phyloP scores from a whole-genome alignment of 2,113 vertebrate genomes.

The Catharus bicknelli region DNA sequence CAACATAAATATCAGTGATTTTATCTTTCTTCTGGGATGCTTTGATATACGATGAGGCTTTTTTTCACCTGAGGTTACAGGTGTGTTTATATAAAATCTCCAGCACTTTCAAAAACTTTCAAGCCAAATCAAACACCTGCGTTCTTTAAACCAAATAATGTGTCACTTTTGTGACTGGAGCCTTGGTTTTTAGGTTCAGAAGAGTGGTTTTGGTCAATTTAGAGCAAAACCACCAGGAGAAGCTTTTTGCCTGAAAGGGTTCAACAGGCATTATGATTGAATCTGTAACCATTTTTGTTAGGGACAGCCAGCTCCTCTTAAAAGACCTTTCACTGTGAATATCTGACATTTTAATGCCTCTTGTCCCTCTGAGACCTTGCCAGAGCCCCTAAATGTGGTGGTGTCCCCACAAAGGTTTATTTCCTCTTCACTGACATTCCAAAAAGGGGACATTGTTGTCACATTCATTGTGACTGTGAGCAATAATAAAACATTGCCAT shows the following conservation, averaged over 20 bases:
- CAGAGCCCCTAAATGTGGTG: not conserved
- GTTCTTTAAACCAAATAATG: not conserved
- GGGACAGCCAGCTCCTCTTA: not conserved
- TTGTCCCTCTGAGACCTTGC: not conserved
- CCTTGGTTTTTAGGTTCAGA: not conserved
- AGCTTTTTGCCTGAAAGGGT: not conserved
- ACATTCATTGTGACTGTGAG: not conserved
- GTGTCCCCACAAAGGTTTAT: not conserved
- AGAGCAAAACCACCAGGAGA: not conserved
- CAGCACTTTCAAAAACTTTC: not conserved
- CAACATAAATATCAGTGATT: not conserved
- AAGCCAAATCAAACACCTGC: not conserved
- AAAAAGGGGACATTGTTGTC: not conserved
- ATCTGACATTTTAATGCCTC: not conserved
- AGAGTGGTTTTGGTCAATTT: fast-evolving
- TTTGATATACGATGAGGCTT: not conserved
- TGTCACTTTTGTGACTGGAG: not conserved
- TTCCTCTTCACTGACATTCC: not conserved
- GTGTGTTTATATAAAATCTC: conserved; percentile 20
- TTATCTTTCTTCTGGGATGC: not conserved
- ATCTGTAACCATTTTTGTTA: not conserved
- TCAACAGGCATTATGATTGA: not conserved
- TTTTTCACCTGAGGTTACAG: conserved; percentile 6
- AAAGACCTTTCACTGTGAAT: not conserved
- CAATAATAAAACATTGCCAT: not conserved